These are phyloP conservation scores for Acholoe squamosa DNA, from an alignment of 2,888 invertebrate species.

Conservation along the genomic window DNA sequence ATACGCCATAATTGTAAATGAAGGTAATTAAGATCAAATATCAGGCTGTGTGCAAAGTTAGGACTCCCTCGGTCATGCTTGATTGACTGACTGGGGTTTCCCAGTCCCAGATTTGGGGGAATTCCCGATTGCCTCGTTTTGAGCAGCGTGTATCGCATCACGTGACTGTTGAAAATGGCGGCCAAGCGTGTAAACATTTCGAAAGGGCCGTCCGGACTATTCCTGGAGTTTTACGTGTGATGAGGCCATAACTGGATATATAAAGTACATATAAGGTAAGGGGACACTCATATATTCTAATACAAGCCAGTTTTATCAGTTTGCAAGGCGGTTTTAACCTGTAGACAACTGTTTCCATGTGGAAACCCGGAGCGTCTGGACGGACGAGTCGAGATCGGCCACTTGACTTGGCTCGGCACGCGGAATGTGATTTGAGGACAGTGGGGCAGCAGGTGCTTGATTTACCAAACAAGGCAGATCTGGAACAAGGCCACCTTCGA, in stretches of 20 bases:
- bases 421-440: slow-evolving; percentile 17
- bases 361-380: neutral
- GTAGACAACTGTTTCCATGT: slow-evolving; percentile 19
- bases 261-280: slow-evolving; percentile 39
- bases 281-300: neutral
- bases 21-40: no score
- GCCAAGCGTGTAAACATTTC: slow-evolving; percentile 65
- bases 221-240: slow-evolving; percentile 52
- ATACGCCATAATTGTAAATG: no score
- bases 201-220: slow-evolving; percentile 45
- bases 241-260: slow-evolving; percentile 24
- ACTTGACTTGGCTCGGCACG: slow-evolving; percentile 15
- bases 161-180: slow-evolving; percentile 64
- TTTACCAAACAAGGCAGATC: neutral
- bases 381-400: no score
- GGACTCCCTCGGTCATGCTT: neutral
- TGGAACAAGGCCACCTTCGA: no score
- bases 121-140: slow-evolving; percentile 10
- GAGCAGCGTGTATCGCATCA: neutral
- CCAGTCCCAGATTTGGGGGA: neutral
- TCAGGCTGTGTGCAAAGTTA: no score
- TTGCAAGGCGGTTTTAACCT: neutral
- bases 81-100: neutral
- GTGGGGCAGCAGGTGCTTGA: neutral
- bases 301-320: neutral